Evolutionary conservation across 2,888 invertebrate species (phyloP), one percentile per base, ranked within the genome.

Genomic region (Ectobius pallidus): DNA sequence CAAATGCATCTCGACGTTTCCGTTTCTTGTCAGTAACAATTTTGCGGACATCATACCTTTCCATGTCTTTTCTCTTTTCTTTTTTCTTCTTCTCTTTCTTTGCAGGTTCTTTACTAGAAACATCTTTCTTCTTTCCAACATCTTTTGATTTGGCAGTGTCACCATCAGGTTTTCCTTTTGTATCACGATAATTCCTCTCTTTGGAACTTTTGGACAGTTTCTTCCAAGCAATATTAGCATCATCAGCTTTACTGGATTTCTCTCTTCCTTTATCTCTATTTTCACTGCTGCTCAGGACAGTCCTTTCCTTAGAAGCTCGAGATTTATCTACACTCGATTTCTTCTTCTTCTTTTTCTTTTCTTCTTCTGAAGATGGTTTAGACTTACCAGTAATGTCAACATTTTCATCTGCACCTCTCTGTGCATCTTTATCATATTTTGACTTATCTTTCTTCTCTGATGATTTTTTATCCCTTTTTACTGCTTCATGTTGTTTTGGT

Each of bases 31-130:
- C 91, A 4, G 90, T 87, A 9, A 95, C 91, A 44, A 95, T 84
- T 75, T 91, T 90, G 49, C 95, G 86, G 11, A 95, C 94, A 84
- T 94, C 91, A 81, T 95, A 95, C 2, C 95, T 87, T 78, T 92
- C 92, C 67, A 95, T 83, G 79, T 95, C 94, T 79, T 92, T 91
- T 18, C 93, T 86, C 79, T 91, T 92, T 70, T 88, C 87, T 75
- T 86, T 86, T 69, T 77, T 85, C 86, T 84, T 84, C 75, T 78
- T 77, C 0, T 79, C 76, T 73, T 81, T 75, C 49, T 75, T 72
- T 20, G 32, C 55, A 58, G 22, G 32, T 3, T 71, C 65, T 82
- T 82, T 32, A 82, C 80, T 80, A 84, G 85, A 72, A 79, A 80
- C 74, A 49, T 74, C 30, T 83, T 82, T 77, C 82, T 81, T 70